Conservation (phyloP, 2,797 vertebrate genomes). For the Liasis olivaceus region DNA sequence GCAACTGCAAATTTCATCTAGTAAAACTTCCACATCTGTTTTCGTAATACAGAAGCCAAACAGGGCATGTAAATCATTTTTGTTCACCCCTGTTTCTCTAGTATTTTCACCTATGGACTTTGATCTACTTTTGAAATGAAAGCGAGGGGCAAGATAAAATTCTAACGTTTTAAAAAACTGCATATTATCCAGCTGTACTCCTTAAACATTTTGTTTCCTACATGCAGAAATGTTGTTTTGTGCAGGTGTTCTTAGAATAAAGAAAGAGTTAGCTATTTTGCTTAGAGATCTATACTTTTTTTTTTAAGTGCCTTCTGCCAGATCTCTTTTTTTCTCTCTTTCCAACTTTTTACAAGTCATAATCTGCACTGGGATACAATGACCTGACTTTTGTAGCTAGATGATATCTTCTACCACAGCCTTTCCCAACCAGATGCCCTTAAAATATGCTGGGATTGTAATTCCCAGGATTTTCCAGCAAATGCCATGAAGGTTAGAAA, state of each 20-base stretch:
- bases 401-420: not conserved
- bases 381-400: not conserved
- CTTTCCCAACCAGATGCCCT: not conserved
- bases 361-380: not conserved
- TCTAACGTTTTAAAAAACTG: constrained; percentile 29
- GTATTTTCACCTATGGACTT: constrained; percentile 45
- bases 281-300: constrained; percentile 16
- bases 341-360: not conserved
- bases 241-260: not conserved
- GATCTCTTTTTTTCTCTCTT: not conserved
- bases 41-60: constrained; percentile 56
- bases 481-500: not conserved
- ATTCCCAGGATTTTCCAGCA: not conserved
- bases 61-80: constrained; percentile 59
- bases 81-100: constrained; percentile 42
- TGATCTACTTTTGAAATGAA: constrained; percentile 1
- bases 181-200: constrained; percentile 39
- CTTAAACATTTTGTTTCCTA: constrained; percentile 8
- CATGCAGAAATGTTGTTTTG: constrained; percentile 14
- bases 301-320: not conserved
- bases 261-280: constrained; percentile 32
- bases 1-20: constrained; percentile 45
- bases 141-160: constrained; percentile 38
- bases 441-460: not conserved
- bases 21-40: constrained; percentile 61